Conservation (phyloP, 2,113 vertebrate genomes). For the Myiagra hebetior region DNA sequence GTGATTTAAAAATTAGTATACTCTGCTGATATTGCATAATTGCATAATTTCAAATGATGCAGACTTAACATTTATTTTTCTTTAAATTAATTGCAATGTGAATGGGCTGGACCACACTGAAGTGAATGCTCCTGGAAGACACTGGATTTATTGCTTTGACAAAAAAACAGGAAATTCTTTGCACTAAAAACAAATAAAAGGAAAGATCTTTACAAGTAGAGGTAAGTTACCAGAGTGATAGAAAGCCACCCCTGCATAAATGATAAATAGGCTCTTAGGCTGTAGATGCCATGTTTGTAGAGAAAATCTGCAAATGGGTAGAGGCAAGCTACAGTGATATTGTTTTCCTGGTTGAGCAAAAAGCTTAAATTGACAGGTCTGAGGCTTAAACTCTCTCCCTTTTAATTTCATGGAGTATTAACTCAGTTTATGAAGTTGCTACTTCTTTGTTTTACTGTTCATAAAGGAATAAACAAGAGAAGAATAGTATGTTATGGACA, state of each 20-base stretch:
- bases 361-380: not conserved
- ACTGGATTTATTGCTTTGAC: not conserved
- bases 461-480: not conserved
- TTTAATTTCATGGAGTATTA: not conserved
- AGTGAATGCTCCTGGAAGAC: not conserved
- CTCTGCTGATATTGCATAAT: fast-evolving
- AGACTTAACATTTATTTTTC: not conserved
- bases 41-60: not conserved
- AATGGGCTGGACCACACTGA: not conserved
- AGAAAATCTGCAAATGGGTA: not conserved
- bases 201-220: not conserved
- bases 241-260: not conserved
- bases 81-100: not conserved
- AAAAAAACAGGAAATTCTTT: not conserved
- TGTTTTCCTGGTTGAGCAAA: not conserved
- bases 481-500: not conserved
- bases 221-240: not conserved
- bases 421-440: not conserved
- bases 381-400: not conserved
- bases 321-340: fast-evolving
- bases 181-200: not conserved
- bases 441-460: not conserved
- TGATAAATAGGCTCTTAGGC: not conserved
- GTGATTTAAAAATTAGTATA: not conserved
- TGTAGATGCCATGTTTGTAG: not conserved